Percentiles rank a stretch among this genome's conserved stretches.
These are phyloP conservation scores for Ammospiza caudacuta DNA, from an alignment of 2,113 vertebrate genomes.

Conservation along the genomic window DNA sequence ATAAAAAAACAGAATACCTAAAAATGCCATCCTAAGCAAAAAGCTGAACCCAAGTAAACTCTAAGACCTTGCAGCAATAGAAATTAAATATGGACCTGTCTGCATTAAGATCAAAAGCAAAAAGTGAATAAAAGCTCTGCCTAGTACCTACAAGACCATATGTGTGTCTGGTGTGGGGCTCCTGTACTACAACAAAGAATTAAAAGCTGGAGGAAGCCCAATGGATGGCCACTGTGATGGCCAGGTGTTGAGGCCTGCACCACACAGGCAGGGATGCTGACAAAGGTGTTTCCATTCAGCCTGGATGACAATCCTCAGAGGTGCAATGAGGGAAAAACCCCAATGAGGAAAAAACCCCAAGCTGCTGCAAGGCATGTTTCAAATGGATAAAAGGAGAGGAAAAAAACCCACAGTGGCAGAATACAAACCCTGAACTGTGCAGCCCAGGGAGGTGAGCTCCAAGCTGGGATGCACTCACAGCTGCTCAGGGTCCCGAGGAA, in stretches of 20 bases:
- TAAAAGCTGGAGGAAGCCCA: background rate
- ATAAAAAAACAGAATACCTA: background rate
- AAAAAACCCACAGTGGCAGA: background rate
- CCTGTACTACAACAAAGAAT: background rate
- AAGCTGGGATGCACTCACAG: too few relatives aligned
- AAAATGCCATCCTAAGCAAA: background rate
- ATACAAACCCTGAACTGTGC: background rate
- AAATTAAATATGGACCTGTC: background rate
- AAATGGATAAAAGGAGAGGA: background rate
- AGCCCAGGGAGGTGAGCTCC: background rate
- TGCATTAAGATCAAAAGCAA: background rate
- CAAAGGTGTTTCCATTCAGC: background rate
- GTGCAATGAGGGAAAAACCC: background rate
- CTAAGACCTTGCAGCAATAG: background rate
- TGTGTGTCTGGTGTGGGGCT: background rate
- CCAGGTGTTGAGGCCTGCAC: rapidly evolving
- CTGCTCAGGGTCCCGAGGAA: background rate
- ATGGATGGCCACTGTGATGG: rapidly evolving
- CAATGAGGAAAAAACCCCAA: background rate
- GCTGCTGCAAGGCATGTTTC: background rate
- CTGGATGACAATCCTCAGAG: background rate
- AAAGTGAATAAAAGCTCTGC: background rate
- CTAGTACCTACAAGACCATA: background rate
- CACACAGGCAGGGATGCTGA: background rate
- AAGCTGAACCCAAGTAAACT: background rate